A percentile compares a stretch with the other conserved stretches of the same genome.
Conservation (phyloP, 2,888 invertebrate species). For the Rapana venosa region DNA sequence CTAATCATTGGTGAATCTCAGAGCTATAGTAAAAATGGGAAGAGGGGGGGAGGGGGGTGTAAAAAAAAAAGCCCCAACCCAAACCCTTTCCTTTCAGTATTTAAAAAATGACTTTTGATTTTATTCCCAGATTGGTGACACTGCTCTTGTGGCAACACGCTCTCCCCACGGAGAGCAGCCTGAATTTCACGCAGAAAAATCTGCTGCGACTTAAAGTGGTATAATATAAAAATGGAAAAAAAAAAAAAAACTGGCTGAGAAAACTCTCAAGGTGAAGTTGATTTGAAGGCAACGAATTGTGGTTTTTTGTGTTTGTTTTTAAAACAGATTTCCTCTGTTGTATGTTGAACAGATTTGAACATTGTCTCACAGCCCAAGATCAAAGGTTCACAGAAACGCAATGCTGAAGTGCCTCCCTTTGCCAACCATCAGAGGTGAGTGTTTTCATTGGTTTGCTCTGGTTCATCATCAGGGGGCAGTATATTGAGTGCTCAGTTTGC, state of each 20-base stretch:
- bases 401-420: background rate
- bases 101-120: too few species aligned
- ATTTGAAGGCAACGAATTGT: background rate
- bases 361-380: slow-evolving; percentile 88
- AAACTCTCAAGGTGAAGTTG: background rate
- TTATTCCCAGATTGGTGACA: too few species aligned
- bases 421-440: background rate
- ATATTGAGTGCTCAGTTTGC: background rate
- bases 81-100: too few species aligned
- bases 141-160: too few species aligned
- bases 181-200: background rate
- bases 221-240: background rate
- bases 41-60: too few species aligned
- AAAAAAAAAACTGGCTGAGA: background rate
- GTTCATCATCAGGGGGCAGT: too few species aligned
- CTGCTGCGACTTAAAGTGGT: background rate
- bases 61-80: too few species aligned
- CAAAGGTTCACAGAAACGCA: slow-evolving; percentile 40
- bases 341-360: slow-evolving; percentile 80
- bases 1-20: too few species aligned
- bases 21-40: too few species aligned
- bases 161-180: background rate
- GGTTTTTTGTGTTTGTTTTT: too few species aligned
- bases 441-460: background rate
- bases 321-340: too few species aligned